Evolutionary conservation across 2,797 vertebrate species (phyloP), one percentile per base, ranked within the genome.

Genomic region (Sandelia bainsii): DNA sequence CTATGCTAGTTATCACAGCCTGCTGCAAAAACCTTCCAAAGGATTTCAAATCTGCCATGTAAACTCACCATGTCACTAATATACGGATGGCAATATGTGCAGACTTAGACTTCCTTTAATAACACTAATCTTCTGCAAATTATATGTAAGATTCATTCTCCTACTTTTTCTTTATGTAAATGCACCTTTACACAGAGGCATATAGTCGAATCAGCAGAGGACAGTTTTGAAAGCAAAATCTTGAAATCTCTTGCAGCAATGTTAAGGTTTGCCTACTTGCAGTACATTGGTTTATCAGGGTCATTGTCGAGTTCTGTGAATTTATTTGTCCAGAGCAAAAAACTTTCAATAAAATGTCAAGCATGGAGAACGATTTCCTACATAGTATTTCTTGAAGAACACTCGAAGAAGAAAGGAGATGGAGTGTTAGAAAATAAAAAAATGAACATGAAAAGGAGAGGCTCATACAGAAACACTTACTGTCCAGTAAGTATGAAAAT

Each of bases 261-360:
- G 0, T 62, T 17, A 14, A 19, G 50, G 29, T 48, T 40, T 63
- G 51, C 39, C 20, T 42, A 25, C 75, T 49, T 4, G 14, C 17
- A 40, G 46, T 14, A 14, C 19, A 22, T 25, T 12, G 46, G 10
- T 32, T 42, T 56, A n/a, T 44, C 23, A 27, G 40, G 34, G 57
- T 72, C 67, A 59, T 13, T 20, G 45, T 17, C 44, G 29, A 71
- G 19, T 14, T 66, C 52, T 44, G 32, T 6, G 27, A 34, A 60
- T 74, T 54, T 37, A 58, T 69, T 69, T 51, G 69, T 42, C 56
- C 11, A 1, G 12, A 32, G 20, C 42, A 40, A 72, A 49, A 71
- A 32, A 13, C 46, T 46, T 50, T 66, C 45, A 62, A 17, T 49
- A 13, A 63, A 53, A 62, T 20, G 16, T 10, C 16, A 14, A 65